Evolutionary conservation across 2,888 invertebrate species (phyloP).

Genomic region (Neoscelio sp.): DNA sequence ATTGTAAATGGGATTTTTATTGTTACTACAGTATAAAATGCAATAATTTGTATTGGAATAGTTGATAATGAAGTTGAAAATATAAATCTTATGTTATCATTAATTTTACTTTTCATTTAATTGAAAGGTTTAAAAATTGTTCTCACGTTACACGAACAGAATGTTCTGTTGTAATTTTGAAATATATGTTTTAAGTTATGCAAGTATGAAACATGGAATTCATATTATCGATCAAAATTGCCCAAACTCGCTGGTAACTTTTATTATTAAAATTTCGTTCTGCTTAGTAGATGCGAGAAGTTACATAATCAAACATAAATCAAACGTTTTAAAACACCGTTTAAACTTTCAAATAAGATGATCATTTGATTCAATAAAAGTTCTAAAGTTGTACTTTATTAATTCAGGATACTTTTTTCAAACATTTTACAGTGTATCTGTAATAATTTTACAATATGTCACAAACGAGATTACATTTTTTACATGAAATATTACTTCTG

Average conservation of each 20-base stretch:
- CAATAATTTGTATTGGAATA: no score
- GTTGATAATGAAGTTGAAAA: no score
- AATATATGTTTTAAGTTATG: conserved; percentile 53
- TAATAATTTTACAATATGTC: conserved; percentile 29
- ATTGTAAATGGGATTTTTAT: no score
- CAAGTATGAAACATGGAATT: conserved; percentile 51
- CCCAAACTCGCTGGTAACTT: conserved; percentile 43
- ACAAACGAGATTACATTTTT: conserved; percentile 23
- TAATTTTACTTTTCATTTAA: neutral
- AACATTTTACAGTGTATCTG: no score
- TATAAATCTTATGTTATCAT: no score
- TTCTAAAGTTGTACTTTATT: no score
- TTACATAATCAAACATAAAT: conserved; percentile 43
- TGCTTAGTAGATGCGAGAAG: conserved; percentile 38
- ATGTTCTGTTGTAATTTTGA: conserved; percentile 46
- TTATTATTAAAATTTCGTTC: conserved; percentile 54
- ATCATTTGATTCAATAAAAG: conserved; percentile 33
- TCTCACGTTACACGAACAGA: conserved; percentile 28
- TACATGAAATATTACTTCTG: conserved; percentile 21
- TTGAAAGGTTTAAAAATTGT: conserved; percentile 27
- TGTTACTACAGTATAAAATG: no score
- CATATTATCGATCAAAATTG: conserved; percentile 52
- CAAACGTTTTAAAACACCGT: conserved; percentile 33
- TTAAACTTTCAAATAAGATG: conserved; percentile 13
- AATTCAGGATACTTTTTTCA: no score